Base-by-base conservation (phyloP, 23 tunicate genomes). In the Trididemnum nubilum region DNA sequence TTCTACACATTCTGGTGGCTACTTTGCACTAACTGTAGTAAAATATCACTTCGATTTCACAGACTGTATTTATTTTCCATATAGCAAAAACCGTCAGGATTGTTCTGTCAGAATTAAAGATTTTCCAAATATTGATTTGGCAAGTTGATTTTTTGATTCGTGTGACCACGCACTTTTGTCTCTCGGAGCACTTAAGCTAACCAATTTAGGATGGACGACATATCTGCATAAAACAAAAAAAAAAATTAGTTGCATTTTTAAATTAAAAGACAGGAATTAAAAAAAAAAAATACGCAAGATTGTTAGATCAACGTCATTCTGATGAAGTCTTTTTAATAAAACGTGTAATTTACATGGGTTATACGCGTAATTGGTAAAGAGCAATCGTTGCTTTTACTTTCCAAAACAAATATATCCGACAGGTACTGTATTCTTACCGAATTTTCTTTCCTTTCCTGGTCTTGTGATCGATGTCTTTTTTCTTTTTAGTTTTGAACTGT, bases 391-490 rank as follows among this genome's bases (percentile, higher is more conserved):
- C n/a, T n/a, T n/a, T n/a, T n/a, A n/a, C n/a, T n/a, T n/a, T n/a
- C n/a, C n/a, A n/a, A n/a, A n/a, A n/a, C n/a, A n/a, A n/a, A n/a
- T n/a, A n/a, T n/a, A n/a, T n/a, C n/a, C n/a, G n/a, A n/a, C n/a
- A n/a, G n/a, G n/a, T n/a, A n/a, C 54, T 7, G 15, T 0, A 7
- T 2, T 33, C 72, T 58, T 44, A 88, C 86, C 97, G 57, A 15
- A 91, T 78, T 82, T 86, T 91, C 59, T 86, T 76, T 51, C 97
- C 97, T 81, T 91, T 91, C 33, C 91, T 81, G 3, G 97, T 86
- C 77, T 91, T 91, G 0, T 86, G 80, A 76, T 91, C 97, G 31
- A 91, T 88, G 35, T 64, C 73, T 71, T 86, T 91, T 44, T 91
- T 92, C 59, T 49, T 70, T 78, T 92, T 92, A 12, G 72, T 77